Evolutionary conservation across 2,797 vertebrate species (phyloP).

Genomic region (Synanceia verrucosa): DNA sequence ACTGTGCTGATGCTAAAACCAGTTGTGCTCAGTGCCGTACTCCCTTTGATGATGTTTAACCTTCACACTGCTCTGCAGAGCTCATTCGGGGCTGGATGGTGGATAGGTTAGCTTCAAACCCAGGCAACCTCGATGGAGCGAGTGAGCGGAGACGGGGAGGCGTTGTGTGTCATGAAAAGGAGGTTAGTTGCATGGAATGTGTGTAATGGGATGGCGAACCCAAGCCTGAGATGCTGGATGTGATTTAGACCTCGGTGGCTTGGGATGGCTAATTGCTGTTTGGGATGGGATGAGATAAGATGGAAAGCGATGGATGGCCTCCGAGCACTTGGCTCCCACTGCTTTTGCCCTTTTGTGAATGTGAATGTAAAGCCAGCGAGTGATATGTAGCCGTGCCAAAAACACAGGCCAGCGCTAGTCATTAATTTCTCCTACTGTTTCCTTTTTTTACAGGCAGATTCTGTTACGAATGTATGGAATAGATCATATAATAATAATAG

Average conservation of each 20-base stretch:
- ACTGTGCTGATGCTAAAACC: constrained; percentile 36
- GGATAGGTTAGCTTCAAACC: constrained; percentile 65
- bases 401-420: constrained; percentile 4
- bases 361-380: constrained; percentile 13
- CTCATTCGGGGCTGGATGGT: constrained; percentile 22
- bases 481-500: no score
- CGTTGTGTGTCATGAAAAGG: constrained; percentile 46
- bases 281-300: constrained; percentile 60
- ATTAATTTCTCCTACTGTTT: constrained; percentile 18
- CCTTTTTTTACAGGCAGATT: neutral
- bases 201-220: constrained; percentile 62
- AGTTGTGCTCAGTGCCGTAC: constrained; percentile 25
- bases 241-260: constrained; percentile 52
- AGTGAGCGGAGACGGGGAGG: neutral
- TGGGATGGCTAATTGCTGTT: constrained; percentile 74
- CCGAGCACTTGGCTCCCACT: constrained; percentile 16
- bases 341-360: constrained; percentile 39
- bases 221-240: constrained; percentile 62
- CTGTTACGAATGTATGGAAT: neutral
- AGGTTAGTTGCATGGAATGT: constrained; percentile 66
- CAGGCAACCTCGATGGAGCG: constrained; percentile 28
- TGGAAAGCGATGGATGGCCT: constrained; percentile 35
- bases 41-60: constrained; percentile 48
- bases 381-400: constrained; percentile 29
- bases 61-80: constrained; percentile 40